Base-by-base conservation (phyloP, 2,888 invertebrate species). In the Anarsia innoxiella region DNA sequence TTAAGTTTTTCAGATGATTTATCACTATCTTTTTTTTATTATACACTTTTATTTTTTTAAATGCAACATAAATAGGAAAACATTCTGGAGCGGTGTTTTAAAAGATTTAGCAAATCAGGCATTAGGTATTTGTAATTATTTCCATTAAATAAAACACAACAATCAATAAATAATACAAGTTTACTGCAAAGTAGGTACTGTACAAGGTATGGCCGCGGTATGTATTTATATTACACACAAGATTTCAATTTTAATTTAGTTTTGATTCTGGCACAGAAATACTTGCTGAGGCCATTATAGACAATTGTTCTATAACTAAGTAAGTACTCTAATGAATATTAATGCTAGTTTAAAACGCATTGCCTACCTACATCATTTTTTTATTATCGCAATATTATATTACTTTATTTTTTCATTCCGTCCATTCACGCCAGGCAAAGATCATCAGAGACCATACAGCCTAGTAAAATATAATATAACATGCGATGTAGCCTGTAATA, bases 151-250 rank as follows among this genome's bases (percentile, higher is more conserved):
- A 48, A 65, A 61, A 63, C 41, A 23, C 10, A 1, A 5, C 2
- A 10, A 31, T 71, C 66, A 73, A 76, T 76, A 76, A 76, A 76
- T 75, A 74, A 59, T 73, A 68, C 60, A 69, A 62, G 73, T 76
- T 63, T 76, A 75, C 62, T 70, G 59, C 58, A 58, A 50, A n/a
- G n/a, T n/a, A n/a, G n/a, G n/a, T 65, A 38, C 23, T 54, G 61
- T 66, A 67, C 68, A 66, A 51, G 56, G 50, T 53, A 51, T 43
- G 49, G 49, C 49, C 37, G 45, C 46, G n/a, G 25, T 4, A 3
- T 25, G 25, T 9, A 3, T 4, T n/a, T n/a, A 25, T n/a, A 25
- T n/a, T 3, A 25, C 3, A 25, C 25, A 25, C 25, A n/a, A n/a
- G 19, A 3, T 6, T 5, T 19, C 3, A 3, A 19, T 5, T 5